phyloP scores from a whole-genome alignment of 2,888 invertebrate species.

The Lasius fuliginosus region DNA sequence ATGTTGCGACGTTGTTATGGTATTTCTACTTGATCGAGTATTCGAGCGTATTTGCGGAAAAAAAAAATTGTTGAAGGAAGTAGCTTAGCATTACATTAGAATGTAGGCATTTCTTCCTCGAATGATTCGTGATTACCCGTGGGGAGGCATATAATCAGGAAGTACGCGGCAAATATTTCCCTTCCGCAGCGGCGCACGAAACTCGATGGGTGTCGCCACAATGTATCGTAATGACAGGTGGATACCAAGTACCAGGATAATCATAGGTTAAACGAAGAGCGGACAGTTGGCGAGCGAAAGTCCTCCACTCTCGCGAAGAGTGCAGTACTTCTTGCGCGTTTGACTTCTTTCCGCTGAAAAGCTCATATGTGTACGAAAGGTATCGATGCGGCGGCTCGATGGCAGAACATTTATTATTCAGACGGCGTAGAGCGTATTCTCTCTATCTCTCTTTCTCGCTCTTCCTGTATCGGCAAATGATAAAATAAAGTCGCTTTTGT shows the following conservation, averaged over 20 bases:
- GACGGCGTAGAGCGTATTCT: not conserved
- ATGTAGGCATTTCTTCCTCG: conserved; percentile 55
- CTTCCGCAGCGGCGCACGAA: conserved; percentile 56
- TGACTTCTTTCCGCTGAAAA: conserved; percentile 26
- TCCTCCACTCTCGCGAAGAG: conserved; percentile 51
- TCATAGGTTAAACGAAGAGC: conserved; percentile 59
- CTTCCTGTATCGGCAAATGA: conserved; percentile 33
- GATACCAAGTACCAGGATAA: conserved; percentile 57
- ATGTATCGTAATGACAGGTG: conserved; percentile 70
- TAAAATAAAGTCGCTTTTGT: conserved; percentile 42
- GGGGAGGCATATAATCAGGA: conserved; percentile 59
- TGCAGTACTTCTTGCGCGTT: not conserved
- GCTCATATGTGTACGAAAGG: conserved; percentile 14
- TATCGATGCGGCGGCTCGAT: conserved; percentile 20
- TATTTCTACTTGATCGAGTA: not conserved
- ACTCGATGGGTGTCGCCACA: conserved; percentile 48
- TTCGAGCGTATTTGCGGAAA: not conserved
- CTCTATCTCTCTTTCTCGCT: not conserved
- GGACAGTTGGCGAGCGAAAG: conserved; percentile 68
- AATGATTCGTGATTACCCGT: conserved; percentile 41
- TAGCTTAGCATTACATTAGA: conserved; percentile 12
- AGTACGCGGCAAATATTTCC: conserved; percentile 55
- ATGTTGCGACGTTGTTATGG: not conserved
- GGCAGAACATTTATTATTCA: conserved; percentile 48
- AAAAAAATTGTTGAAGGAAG: conserved; percentile 22